Evolutionary conservation across 2,888 invertebrate species (phyloP).

Genomic region (Tryphoninae sp.): DNA sequence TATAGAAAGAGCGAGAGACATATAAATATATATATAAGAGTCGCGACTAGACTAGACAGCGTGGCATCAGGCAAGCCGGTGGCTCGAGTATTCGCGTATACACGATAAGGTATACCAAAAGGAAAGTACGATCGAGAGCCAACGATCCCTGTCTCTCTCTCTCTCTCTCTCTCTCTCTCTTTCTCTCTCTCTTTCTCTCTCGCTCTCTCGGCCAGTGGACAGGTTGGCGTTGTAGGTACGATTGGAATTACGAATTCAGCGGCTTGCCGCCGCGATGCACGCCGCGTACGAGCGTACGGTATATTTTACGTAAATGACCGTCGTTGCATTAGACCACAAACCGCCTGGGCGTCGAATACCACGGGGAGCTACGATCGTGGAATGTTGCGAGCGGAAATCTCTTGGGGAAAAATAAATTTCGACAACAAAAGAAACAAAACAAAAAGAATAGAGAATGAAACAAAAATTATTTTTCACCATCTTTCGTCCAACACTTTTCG

Average conservation of each 20-base stretch:
- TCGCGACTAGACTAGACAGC: slow-evolving; percentile 72
- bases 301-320: slow-evolving; percentile 54
- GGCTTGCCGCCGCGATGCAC: slow-evolving; percentile 33
- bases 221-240: slow-evolving; percentile 48
- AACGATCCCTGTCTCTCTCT: slow-evolving; percentile 27
- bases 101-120: slow-evolving; percentile 58
- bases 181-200: background rate
- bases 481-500: too few relatives aligned
- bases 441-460: too few relatives aligned
- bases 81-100: slow-evolving; percentile 42
- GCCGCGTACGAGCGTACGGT: slow-evolving; percentile 53
- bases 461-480: too few relatives aligned
- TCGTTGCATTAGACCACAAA: slow-evolving; percentile 51
- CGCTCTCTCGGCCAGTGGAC: too few relatives aligned
- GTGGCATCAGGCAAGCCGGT: slow-evolving; percentile 72
- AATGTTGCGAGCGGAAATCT: slow-evolving; percentile 17
- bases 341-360: background rate
- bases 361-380: background rate
- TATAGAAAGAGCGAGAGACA: too few relatives aligned
- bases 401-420: background rate
- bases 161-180: slow-evolving; percentile 22
- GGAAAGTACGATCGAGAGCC: slow-evolving; percentile 61
- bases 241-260: slow-evolving; percentile 59
- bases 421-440: background rate
- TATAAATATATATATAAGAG: slow-evolving; percentile 20